phyloP scores from a whole-genome alignment of 2,888 invertebrate species.

The Elmis aenea region DNA sequence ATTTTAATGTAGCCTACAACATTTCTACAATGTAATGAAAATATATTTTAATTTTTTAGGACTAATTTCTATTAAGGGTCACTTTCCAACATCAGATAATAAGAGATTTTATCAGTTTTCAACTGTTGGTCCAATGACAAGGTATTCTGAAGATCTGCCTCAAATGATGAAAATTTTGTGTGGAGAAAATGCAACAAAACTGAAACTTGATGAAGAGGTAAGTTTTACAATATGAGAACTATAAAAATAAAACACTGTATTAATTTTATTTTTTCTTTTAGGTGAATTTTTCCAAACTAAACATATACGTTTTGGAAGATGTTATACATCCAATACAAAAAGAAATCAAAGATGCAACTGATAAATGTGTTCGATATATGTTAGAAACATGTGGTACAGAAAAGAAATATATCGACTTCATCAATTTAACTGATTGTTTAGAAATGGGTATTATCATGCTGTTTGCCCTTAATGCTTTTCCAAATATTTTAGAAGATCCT shows the following conservation, averaged over 20 bases:
- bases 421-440: too few species aligned
- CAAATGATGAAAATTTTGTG: constrained; percentile 62
- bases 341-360: constrained; percentile 1
- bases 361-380: too few species aligned
- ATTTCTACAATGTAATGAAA: background rate
- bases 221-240: constrained; percentile 3
- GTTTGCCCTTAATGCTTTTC: background rate
- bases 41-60: constrained; percentile 41
- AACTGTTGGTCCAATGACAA: constrained; percentile 67
- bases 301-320: background rate
- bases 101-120: constrained; percentile 52
- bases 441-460: background rate
- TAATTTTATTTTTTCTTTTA: too few species aligned
- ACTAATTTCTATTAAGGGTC: constrained; percentile 53
- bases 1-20: too few species aligned
- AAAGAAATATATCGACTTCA: too few species aligned
- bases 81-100: constrained; percentile 51
- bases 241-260: background rate
- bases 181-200: constrained; percentile 41
- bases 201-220: constrained; percentile 53
- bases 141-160: constrained; percentile 72
- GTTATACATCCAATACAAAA: background rate
- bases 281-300: background rate
- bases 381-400: too few species aligned
- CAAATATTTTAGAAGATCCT: too few species aligned